These are phyloP conservation scores for Chinchilla lanigera DNA, from an alignment of 2,113 vertebrate genomes.

Conservation along the genomic window DNA sequence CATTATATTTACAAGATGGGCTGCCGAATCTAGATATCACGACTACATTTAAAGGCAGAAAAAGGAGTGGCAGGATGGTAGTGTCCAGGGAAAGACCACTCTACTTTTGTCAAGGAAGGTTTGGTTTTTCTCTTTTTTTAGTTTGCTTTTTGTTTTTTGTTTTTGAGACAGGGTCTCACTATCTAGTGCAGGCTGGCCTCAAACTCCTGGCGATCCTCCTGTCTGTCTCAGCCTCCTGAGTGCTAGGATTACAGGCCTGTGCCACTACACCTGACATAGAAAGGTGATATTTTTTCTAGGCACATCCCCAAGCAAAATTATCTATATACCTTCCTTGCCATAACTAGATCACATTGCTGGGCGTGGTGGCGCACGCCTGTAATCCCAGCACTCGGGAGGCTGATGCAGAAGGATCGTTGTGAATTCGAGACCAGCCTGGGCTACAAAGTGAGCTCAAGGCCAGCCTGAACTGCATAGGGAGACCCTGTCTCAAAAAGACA, in stretches of 20 bases:
- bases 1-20: not conserved
- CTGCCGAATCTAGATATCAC: constrained; percentile 32
- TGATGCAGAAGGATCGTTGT: too few species aligned
- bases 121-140: not conserved
- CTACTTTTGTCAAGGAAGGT: not conserved
- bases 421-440: too few species aligned
- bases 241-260: not conserved
- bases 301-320: not conserved
- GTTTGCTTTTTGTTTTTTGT: not conserved
- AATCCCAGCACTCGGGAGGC: too few species aligned
- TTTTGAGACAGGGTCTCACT: not conserved
- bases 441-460: too few species aligned
- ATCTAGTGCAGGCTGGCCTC: not conserved
- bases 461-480: too few species aligned
- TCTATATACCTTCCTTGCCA: not conserved
- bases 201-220: not conserved
- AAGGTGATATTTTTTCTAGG: not conserved
- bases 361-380: too few species aligned
- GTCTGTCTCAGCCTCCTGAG: not conserved
- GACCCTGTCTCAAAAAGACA: too few species aligned
- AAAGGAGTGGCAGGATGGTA: not conserved
- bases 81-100: not conserved
- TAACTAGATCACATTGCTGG: constrained; percentile 24
- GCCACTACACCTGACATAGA: not conserved
- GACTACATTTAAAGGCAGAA: constrained; percentile 35